Conservation (phyloP, 2,888 invertebrate species). For the Hofmannophila pseudospretella region DNA sequence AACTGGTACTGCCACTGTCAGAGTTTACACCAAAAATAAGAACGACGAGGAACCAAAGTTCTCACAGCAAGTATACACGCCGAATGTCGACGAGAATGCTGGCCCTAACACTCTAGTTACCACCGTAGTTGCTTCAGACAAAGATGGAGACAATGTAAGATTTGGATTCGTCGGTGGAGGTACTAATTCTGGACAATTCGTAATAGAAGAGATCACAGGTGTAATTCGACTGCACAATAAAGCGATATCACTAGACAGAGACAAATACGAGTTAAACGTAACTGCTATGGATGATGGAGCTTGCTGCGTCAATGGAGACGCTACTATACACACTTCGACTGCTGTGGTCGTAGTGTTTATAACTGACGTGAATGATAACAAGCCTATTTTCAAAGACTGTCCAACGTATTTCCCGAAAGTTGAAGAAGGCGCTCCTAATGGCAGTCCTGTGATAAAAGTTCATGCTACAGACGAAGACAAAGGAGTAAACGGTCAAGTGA, state of each 20-base stretch:
- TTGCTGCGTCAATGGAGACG: conserved; percentile 94
- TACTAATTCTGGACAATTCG: conserved; percentile 94
- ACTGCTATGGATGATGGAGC: conserved; percentile 98
- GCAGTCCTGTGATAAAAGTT: conserved; percentile 94
- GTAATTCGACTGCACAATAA: conserved; percentile 94
- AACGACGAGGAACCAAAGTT: conserved; percentile 98
- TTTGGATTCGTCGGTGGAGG: conserved; percentile 95
- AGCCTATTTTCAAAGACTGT: conserved; percentile 96
- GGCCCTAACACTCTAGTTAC: conserved; percentile 97
- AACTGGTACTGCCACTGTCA: conserved; percentile 94
- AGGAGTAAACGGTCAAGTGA: conserved; percentile 96
- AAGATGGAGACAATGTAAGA: conserved; percentile 97
- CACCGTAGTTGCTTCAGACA: conserved; percentile 97
- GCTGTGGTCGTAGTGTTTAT: conserved; percentile 98
- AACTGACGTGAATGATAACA: conserved; percentile 97
- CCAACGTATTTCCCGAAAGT: conserved; percentile 95
- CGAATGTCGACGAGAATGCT: conserved; percentile 97
- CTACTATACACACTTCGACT: conserved; percentile 93
- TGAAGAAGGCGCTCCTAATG: conserved; percentile 95
- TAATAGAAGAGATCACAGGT: conserved; percentile 96
- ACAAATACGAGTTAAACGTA: conserved; percentile 97
- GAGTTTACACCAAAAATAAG: conserved; percentile 98
- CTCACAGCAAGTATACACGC: conserved; percentile 97
- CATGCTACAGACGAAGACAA: conserved; percentile 97
- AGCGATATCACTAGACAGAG: conserved; percentile 90